Conservation (phyloP, 92 coral and sea anemone species). For the Porites cylindrica region DNA sequence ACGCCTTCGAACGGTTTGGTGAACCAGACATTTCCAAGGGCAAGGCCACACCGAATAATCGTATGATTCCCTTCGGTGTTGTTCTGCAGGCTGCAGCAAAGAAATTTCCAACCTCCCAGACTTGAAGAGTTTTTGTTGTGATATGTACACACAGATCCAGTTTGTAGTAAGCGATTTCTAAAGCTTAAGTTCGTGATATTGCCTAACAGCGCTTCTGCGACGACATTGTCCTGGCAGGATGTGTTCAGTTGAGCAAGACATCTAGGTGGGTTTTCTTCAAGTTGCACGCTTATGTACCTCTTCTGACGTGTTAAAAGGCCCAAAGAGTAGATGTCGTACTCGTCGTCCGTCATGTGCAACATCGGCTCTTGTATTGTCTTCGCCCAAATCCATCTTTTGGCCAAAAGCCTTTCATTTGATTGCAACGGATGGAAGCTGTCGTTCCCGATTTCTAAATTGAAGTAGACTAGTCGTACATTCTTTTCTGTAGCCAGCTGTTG, state of each 20-base stretch:
- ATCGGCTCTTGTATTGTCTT: conserved; percentile 12
- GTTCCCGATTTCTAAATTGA: neutral
- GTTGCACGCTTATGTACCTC: neutral
- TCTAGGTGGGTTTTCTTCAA: conserved; percentile 22
- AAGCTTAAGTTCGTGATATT: neutral
- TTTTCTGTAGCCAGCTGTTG: conserved; percentile 16
- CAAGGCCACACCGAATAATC: conserved; percentile 9
- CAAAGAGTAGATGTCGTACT: neutral
- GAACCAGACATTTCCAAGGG: neutral
- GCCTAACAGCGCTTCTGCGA: neutral
- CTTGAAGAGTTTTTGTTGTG: neutral
- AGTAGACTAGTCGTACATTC: conserved; percentile 1
- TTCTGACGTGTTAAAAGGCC: conserved; percentile 8
- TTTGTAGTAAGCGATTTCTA: neutral
- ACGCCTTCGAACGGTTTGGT: neutral
- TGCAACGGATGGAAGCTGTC: conserved; percentile 9
- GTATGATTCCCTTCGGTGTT: neutral
- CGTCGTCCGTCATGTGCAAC: neutral
- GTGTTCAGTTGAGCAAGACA: conserved; percentile 24
- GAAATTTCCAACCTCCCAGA: too few species aligned
- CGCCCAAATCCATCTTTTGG: conserved; percentile 10
- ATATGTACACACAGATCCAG: neutral
- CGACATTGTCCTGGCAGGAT: conserved; percentile 4
- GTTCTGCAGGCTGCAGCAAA: neutral
- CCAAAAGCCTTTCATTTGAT: conserved; percentile 10